Evolutionary conservation across 2,113 vertebrate genomes (phyloP).

Genomic region (Thamnophis sirtalis): DNA sequence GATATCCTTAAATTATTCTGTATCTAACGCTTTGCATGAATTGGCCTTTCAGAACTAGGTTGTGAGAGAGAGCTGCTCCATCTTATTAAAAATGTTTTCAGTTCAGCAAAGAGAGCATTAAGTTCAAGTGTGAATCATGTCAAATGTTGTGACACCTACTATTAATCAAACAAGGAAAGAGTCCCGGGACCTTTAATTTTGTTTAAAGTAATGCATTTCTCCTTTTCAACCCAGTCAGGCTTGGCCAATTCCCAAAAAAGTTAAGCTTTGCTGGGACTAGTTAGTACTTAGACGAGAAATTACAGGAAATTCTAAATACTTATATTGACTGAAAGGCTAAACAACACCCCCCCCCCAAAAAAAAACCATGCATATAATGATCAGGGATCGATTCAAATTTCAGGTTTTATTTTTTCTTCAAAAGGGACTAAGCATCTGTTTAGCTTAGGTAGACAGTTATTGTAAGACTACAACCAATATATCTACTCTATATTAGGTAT

Average conservation of each 20-base stretch:
- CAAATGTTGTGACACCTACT: constrained; percentile 24
- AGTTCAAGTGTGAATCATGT: constrained; percentile 27
- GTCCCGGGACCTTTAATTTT: neutral
- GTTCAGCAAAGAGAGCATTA: constrained; percentile 35
- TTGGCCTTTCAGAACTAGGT: constrained; percentile 16
- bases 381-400: neutral
- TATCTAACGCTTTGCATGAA: constrained; percentile 49
- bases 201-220: constrained; percentile 16
- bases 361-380: neutral
- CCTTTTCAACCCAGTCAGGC: neutral
- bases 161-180: constrained; percentile 15
- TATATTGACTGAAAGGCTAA: neutral
- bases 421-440: too few species aligned
- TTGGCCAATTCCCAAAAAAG: neutral
- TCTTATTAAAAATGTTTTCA: constrained; percentile 45
- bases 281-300: neutral
- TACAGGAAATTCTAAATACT: neutral
- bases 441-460: neutral
- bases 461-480: neutral
- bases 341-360: neutral
- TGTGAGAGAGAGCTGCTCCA: neutral
- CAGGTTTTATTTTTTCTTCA: neutral
- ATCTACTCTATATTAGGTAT: neutral
- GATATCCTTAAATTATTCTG: constrained; percentile 37
- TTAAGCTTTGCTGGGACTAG: neutral